Percentiles rank a stretch among this genome's conserved stretches.
Evolutionary conservation across 2,888 invertebrate species (phyloP).

Genomic region (Erebia aethiops): DNA sequence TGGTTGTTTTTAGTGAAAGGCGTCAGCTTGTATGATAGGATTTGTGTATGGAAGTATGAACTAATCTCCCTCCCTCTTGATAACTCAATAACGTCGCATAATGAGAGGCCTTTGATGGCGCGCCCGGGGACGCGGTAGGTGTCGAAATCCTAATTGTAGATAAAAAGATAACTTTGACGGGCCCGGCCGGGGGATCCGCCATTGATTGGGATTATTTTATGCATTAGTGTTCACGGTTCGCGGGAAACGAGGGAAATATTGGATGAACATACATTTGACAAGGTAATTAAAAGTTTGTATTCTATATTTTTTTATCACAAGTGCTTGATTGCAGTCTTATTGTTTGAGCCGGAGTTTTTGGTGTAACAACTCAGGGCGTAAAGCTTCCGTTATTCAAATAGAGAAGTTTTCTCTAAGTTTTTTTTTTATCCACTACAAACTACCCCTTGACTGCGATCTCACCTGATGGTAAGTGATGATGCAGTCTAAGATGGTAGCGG

Average conservation of each 20-base stretch:
- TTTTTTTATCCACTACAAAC: too few species aligned
- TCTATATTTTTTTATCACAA: neutral
- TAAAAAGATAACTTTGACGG: conserved; percentile 80
- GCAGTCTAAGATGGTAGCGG: too few species aligned
- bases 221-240: conserved; percentile 27
- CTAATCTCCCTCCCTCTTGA: conserved; percentile 79
- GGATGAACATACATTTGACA: conserved; percentile 14
- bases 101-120: conserved; percentile 79
- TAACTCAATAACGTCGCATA: conserved; percentile 81
- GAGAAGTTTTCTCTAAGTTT: too few species aligned
- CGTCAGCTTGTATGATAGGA: conserved; percentile 84
- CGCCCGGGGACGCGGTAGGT: conserved; percentile 57
- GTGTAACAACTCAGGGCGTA: too few species aligned
- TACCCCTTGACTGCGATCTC: too few species aligned
- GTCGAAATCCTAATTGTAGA: conserved; percentile 82
- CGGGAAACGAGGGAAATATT: conserved; percentile 25
- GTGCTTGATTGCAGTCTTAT: too few species aligned
- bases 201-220: conserved; percentile 40
- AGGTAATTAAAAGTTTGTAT: neutral
- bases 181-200: conserved; percentile 39
- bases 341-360: too few species aligned
- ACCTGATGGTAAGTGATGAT: too few species aligned
- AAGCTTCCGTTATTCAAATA: too few species aligned
- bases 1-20: conserved; percentile 78
- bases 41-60: conserved; percentile 82